phyloP scores from a whole-genome alignment of 2,797 vertebrate genomes.

The Sciaenops ocellatus region DNA sequence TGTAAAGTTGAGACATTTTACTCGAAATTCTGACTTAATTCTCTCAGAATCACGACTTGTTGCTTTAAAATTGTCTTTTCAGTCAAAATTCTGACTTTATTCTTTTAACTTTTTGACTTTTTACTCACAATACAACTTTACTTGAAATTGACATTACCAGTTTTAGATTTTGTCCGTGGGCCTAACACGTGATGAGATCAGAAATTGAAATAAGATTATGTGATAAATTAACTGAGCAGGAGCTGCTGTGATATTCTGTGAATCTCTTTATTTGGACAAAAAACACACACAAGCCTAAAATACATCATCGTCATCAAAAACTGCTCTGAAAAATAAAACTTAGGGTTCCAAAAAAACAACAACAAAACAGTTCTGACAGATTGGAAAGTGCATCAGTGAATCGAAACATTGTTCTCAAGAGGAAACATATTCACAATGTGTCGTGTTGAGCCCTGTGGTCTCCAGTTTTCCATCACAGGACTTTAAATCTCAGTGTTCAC shows the following conservation, averaged over 20 bases:
- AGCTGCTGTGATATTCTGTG: constrained; percentile 34
- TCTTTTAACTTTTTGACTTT: too few relatives aligned
- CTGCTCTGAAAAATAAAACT: constrained; percentile 49
- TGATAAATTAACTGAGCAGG: background rate
- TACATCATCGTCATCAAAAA: constrained; percentile 57
- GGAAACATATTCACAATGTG: constrained; percentile 8
- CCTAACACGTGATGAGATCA: too few relatives aligned
- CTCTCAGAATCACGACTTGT: too few relatives aligned
- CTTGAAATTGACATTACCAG: too few relatives aligned
- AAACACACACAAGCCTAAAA: constrained; percentile 54
- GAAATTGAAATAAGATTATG: too few relatives aligned
- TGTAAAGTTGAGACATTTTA: too few relatives aligned
- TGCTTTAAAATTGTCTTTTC: too few relatives aligned
- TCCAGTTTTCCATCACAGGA: background rate
- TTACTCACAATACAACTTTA: too few relatives aligned
- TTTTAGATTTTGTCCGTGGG: too few relatives aligned
- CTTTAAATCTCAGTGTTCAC: constrained; percentile 1
- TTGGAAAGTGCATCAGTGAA: constrained; percentile 81
- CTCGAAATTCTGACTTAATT: too few relatives aligned
- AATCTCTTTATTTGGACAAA: constrained; percentile 80
- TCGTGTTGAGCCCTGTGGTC: background rate
- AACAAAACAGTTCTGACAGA: constrained; percentile 52
- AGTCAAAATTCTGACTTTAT: too few relatives aligned
- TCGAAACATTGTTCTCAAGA: constrained; percentile 20
- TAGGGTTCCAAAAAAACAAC: constrained; percentile 45